These are phyloP conservation scores for Schmidtea mediterranea DNA, from an alignment of 1,140 invertebrate species.

Conservation along the genomic window DNA sequence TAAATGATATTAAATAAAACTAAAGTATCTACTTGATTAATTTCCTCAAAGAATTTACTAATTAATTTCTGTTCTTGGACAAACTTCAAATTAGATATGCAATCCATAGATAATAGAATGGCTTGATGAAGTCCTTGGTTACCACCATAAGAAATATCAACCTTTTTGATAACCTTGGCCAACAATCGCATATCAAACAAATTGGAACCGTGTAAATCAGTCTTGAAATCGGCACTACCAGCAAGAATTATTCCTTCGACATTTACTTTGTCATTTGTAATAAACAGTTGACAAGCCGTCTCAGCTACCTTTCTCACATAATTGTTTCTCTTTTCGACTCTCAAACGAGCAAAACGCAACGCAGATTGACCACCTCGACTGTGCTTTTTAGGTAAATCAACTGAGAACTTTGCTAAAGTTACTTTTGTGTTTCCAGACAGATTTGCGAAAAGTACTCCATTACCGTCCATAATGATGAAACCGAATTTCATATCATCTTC, in stretches of 20 bases:
- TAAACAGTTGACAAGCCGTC: slow-evolving; percentile 81
- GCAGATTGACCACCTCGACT: slow-evolving; percentile 96
- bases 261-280: slow-evolving; percentile 85
- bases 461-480: slow-evolving; percentile 99
- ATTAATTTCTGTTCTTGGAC: slow-evolving; percentile 99
- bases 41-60: slow-evolving; percentile 88
- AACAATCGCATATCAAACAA: slow-evolving; percentile 98
- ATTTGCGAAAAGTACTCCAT: slow-evolving; percentile 90
- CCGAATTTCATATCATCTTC: slow-evolving; percentile 99
- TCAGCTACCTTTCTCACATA: slow-evolving; percentile 97
- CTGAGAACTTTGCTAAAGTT: slow-evolving; percentile 92
- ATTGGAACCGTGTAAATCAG: slow-evolving; percentile 91
- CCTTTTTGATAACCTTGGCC: slow-evolving; percentile 88
- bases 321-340: slow-evolving; percentile 98
- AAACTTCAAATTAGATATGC: slow-evolving; percentile 92
- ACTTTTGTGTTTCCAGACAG: slow-evolving; percentile 69
- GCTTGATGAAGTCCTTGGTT: slow-evolving; percentile 99
- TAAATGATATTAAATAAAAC: too few relatives aligned
- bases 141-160: slow-evolving; percentile 94
- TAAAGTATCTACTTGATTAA: too few relatives aligned
- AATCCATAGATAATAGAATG: slow-evolving; percentile 86
- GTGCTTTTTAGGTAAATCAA: slow-evolving; percentile 97
- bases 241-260: slow-evolving; percentile 85
- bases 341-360: slow-evolving; percentile 83
- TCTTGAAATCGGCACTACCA: slow-evolving; percentile 97